Evolutionary conservation across 2,888 invertebrate species (phyloP), one percentile per base, ranked within the genome.

Genomic region (Eutolmus rufibarbis): DNA sequence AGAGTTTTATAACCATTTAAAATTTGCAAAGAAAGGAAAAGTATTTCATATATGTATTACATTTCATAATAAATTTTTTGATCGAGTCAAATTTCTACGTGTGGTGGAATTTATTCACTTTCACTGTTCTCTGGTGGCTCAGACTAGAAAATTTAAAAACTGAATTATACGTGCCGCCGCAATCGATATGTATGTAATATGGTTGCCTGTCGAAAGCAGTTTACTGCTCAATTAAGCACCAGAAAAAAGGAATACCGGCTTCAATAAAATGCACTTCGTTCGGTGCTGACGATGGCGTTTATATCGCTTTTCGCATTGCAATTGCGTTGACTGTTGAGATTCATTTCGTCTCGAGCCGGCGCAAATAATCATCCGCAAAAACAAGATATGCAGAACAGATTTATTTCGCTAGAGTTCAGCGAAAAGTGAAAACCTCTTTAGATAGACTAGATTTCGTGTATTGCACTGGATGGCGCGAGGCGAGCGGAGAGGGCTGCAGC

Each of bases 341-440:
- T 57, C 57, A n/a, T 19, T 19, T 8, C 66, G 12, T 66, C 28
- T 28, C 28, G 66, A 66, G 3, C 28, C 66, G 23, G 66, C 66
- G 28, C 66, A 66, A 66, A 57, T 28, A 12, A 66, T 66, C 66
- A 12, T 66, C 76, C 5, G 37, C 37, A 37, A 31, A 76, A 31
- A 34, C 34, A 7, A 37, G 28, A 28, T 34, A 74, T 31, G 74
- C 16, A 28, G 31, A 74, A 28, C 31, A 31, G 28, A 31, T 28
- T 28, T 16, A 16, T 74, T 4, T 31, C 74, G 74, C 28, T 74
- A 74, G 74, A 77, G 77, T n/a, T 77, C 40, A 77, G 37, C 37
- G 40, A 34, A 77, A 77, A 77, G 78, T 78, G 78, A 40, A 78
- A 78, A 43, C 78, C 23, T 78, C 19, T 78, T 40, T 43, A 78